Conservation (phyloP, 1,140 invertebrate genomes). For the Apocrypta bakeri region DNA sequence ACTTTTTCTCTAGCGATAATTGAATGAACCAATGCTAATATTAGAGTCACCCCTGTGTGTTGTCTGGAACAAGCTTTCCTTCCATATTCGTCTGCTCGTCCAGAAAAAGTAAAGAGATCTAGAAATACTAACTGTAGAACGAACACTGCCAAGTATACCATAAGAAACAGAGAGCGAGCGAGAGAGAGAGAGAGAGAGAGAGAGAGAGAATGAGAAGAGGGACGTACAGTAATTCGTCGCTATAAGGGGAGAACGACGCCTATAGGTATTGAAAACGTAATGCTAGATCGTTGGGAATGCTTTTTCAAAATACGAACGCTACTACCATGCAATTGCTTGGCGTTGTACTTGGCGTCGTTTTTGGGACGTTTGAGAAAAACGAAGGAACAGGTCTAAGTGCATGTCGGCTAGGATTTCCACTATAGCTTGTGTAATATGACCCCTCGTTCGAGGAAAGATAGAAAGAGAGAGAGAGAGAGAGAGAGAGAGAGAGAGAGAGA, state of each 20-base stretch:
- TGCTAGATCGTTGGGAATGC: slow-evolving; percentile 50
- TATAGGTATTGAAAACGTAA: slow-evolving; percentile 40
- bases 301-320: slow-evolving; percentile 37
- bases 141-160: not conserved
- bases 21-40: slow-evolving; percentile 2
- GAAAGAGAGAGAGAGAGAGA: too few relatives aligned
- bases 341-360: slow-evolving; percentile 2
- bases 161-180: slow-evolving; percentile 11
- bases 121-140: too few relatives aligned
- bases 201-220: not conserved
- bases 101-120: not conserved
- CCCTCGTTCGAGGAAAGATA: slow-evolving; percentile 7
- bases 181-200: too few relatives aligned
- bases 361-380: slow-evolving; percentile 38
- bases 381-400: slow-evolving; percentile 52
- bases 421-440: slow-evolving; percentile 54
- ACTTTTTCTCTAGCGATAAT: not conserved
- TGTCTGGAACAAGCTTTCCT: not conserved
- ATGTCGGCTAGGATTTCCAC: slow-evolving; percentile 54
- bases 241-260: not conserved
- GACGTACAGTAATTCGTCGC: not conserved
- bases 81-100: not conserved
- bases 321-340: too few relatives aligned
- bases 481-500: too few relatives aligned
- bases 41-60: not conserved